These are phyloP conservation scores for Acrocephalus scirpaceus DNA, from an alignment of 2,797 vertebrate species.

Conservation along the genomic window DNA sequence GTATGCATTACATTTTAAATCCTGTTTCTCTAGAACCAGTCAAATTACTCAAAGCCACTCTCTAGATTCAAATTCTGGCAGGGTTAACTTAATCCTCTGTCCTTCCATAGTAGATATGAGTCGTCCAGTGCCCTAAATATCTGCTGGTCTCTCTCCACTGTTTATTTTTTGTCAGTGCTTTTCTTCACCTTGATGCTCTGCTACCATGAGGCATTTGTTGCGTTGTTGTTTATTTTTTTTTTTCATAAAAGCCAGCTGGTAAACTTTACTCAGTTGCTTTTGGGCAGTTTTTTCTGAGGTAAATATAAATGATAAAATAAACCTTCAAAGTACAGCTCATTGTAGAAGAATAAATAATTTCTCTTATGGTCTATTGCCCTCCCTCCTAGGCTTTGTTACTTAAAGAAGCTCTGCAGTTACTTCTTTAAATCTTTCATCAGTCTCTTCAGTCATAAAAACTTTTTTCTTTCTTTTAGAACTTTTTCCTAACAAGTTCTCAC, in stretches of 20 bases:
- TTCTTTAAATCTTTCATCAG: background rate
- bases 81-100: background rate
- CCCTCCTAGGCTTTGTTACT: background rate
- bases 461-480: background rate
- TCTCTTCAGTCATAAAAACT: background rate
- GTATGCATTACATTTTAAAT: background rate
- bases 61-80: background rate
- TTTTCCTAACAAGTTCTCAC: background rate
- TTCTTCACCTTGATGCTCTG: background rate
- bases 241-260: background rate
- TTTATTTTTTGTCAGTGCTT: background rate
- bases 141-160: background rate
- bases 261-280: background rate
- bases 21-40: background rate
- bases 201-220: background rate
- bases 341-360: background rate
- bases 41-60: background rate
- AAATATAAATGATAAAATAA: background rate
- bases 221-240: background rate
- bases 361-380: background rate
- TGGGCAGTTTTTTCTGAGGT: background rate
- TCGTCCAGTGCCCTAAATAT: background rate
- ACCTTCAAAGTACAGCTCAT: background rate
- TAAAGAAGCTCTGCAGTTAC: background rate
- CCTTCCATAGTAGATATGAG: background rate